Percentiles rank a stretch among this genome's conserved stretches.
Evolutionary conservation across 2,113 vertebrate genomes (phyloP).

Genomic region (Trogon surrucura): DNA sequence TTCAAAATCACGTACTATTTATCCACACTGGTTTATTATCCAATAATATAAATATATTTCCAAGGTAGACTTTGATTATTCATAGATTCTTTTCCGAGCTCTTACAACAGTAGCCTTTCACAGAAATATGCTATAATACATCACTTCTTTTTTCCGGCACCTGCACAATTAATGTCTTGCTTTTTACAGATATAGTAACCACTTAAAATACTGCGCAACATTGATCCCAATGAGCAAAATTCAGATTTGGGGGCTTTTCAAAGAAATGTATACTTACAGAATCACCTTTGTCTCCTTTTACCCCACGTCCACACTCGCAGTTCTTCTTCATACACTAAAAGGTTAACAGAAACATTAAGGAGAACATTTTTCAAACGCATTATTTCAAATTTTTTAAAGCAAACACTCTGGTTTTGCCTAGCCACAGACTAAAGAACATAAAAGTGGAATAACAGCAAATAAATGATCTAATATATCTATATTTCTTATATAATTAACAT

Average conservation of each 20-base stretch:
- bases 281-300: conserved; percentile 77
- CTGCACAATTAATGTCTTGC: background rate
- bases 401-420: background rate
- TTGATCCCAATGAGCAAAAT: background rate
- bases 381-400: background rate
- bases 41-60: background rate
- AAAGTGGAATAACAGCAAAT: background rate
- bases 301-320: conserved; percentile 86
- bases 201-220: background rate
- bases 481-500: background rate
- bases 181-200: background rate
- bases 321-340: conserved; percentile 78
- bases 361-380: background rate
- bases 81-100: background rate
- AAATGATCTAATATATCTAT: background rate
- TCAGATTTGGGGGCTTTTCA: background rate
- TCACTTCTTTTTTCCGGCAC: background rate
- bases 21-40: background rate
- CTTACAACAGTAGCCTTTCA: background rate
- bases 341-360: background rate
- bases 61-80: background rate
- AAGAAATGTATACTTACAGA: conserved; percentile 77
- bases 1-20: background rate
- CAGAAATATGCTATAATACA: background rate
- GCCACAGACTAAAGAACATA: background rate